Base-by-base conservation (phyloP, 2,797 vertebrate genomes). In the Xenopus petersii region DNA sequence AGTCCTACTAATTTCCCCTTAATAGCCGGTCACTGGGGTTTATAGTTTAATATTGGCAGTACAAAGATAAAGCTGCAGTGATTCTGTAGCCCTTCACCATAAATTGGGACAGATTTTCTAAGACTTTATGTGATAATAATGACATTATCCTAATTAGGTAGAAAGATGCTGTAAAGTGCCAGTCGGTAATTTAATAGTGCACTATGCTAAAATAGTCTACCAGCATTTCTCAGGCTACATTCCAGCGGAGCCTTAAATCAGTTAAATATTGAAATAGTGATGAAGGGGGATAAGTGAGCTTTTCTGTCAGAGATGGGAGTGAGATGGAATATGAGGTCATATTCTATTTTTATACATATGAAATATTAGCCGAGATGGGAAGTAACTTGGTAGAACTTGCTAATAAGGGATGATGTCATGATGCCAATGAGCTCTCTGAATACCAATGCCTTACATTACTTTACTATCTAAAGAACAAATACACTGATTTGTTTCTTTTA, bases 361-460 rank as follows among this genome's bases (percentile, higher is more conserved):
- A 74, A 79, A 79, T 79, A 79, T 79, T 74, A 70, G 75, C 64
- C 48, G 42, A 78, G 66, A 63, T 70, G 60, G 61, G 67, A 59
- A 69, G 71, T 61, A 48, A 70, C 60, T 69, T 61, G 8, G 71
- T 60, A 74, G 71, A 71, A 79, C 71, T 79, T 79, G 66, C 71
- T 74, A 79, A 79, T 74, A 74, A 74, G 76, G 66, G 61, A 79
- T 79, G 76, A 79, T 79, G 71, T 79, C 69, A 79, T 79, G 69
- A 79, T 79, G 47, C 56, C 46, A 71, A 70, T 70, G 71, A 79
- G 74, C 51, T 70, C 68, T 59, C 69, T 74, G 76, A 63, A 73
- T 79, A 74, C 67, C 64, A 65, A 79, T 74, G 42, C 47, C 36
- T 55, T 8, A 15, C 46, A 30, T 67, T 4, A 55, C 30, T 26